Base-by-base conservation (phyloP, 2,797 vertebrate genomes). In the Coluber constrictor region DNA sequence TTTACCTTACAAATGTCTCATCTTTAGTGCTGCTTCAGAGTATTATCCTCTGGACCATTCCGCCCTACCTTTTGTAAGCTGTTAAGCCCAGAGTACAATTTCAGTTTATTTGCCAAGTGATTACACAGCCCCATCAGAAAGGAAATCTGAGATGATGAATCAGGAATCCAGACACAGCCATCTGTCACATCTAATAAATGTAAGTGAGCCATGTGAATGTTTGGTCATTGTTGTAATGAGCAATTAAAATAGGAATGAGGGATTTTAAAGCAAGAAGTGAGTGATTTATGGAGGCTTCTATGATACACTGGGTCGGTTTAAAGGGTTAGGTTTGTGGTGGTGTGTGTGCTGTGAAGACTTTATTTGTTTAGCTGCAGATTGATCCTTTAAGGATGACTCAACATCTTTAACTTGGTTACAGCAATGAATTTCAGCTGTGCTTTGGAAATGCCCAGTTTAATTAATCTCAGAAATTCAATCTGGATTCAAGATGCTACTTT, bases 401-500 rank as follows among this genome's bases (percentile, higher is more conserved):
- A 94, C 93, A 93, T 97, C 95, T 97, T 94, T 95, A 96, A 95
- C 95, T 96, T 92, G 93, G 90, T 92, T 95, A 94, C 94, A 92
- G 92, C 91, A 94, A 89, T 83, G 93, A 57, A 89, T 93, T 94
- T 93, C 79, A 94, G 94, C 66, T 92, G 90, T 91, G 95, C 92
- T 74, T 61, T 86, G 83, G 92, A 94, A 96, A 95, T 47, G 51
- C 94, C 93, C 95, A 96, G 94, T 57, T 91, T 90, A 96, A 95
- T 94, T 93, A 93, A 95, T 95, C 93, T 93, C 63, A 96, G 93
- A 92, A 96, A 96, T 90, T 90, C 95, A 97, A 95, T 94, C 92
- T 96, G 95, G 95, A 96, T 96, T 95, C 96, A 96, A 97, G 96
- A 97, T 95, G 93, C 92, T 95, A 95, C 0, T 95, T 96, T 96